phyloP scores from a whole-genome alignment of 2,888 invertebrate species.

The Stenodera caucasica region DNA sequence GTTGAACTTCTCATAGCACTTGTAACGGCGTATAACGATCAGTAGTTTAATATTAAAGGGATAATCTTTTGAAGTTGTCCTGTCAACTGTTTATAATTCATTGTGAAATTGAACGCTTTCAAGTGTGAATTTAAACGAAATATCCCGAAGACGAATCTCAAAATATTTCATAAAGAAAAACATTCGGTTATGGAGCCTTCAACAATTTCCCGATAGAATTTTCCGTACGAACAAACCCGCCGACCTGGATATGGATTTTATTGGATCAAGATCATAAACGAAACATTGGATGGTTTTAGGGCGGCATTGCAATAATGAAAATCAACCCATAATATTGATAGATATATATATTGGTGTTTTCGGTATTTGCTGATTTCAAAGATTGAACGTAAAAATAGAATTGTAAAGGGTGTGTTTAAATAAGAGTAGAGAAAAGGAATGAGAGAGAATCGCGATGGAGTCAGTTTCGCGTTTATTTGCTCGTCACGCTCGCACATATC shows the following conservation, averaged over 20 bases:
- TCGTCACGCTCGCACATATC: slow-evolving; percentile 25
- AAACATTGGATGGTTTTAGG: neutral
- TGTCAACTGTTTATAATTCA: slow-evolving; percentile 38
- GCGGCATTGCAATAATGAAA: neutral
- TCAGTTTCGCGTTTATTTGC: slow-evolving; percentile 20
- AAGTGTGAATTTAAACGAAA: slow-evolving; percentile 33
- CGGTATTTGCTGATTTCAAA: no score
- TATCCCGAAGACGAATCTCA: slow-evolving; percentile 11
- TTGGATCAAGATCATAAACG: neutral
- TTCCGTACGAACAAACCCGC: neutral
- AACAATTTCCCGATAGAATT: neutral
- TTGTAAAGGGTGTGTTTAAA: no score
- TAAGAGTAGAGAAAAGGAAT: neutral
- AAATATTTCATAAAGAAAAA: neutral
- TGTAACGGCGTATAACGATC: slow-evolving; percentile 5
- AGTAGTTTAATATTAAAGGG: slow-evolving; percentile 6
- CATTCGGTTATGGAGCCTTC: no score
- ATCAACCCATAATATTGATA: neutral
- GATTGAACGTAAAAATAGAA: no score
- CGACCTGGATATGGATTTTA: neutral
- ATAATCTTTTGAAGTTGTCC: slow-evolving; percentile 34
- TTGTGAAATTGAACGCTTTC: slow-evolving; percentile 34
- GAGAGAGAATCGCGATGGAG: neutral
- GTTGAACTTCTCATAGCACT: slow-evolving; percentile 21
- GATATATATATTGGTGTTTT: no score